These are phyloP conservation scores for Eupithecia abbreviata DNA, from an alignment of 2,888 invertebrate genomes.

Conservation along the genomic window DNA sequence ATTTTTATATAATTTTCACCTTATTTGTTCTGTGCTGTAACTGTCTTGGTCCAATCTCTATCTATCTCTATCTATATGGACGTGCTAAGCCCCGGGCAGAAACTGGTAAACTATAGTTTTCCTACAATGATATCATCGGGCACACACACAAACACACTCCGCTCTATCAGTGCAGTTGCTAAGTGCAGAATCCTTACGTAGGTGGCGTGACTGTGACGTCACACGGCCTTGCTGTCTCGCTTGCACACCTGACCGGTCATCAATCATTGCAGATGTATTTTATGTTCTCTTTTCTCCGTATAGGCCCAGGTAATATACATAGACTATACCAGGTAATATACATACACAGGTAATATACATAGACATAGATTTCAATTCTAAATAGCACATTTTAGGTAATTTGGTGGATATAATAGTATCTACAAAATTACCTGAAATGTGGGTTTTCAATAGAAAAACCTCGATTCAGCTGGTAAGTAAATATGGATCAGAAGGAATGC, in stretches of 20 bases:
- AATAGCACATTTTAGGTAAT: background rate
- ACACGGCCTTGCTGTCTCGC: constrained; percentile 40
- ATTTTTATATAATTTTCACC: too few species aligned
- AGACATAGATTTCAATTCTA: background rate
- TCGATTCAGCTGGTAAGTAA: too few species aligned
- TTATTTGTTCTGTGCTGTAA: too few species aligned
- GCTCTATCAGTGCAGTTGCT: constrained; percentile 28
- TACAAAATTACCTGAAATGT: background rate
- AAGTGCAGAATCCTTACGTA: constrained; percentile 40
- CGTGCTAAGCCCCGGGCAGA: background rate
- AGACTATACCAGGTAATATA: too few species aligned
- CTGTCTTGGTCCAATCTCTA: too few species aligned
- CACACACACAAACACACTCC: background rate
- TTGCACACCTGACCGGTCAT: constrained; percentile 14
- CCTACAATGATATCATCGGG: background rate
- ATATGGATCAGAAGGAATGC: too few species aligned
- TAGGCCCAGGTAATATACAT: too few species aligned
- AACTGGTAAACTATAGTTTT: background rate
- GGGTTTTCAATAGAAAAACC: background rate
- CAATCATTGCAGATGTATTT: background rate
- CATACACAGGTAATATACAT: too few species aligned
- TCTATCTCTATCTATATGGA: too few species aligned
- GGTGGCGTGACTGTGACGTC: constrained; percentile 49
- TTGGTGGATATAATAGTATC: background rate
- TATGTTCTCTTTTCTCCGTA: background rate